Evolutionary conservation across 2,797 vertebrate genomes (phyloP).

Genomic region (Kryptolebias ocellatus): DNA sequence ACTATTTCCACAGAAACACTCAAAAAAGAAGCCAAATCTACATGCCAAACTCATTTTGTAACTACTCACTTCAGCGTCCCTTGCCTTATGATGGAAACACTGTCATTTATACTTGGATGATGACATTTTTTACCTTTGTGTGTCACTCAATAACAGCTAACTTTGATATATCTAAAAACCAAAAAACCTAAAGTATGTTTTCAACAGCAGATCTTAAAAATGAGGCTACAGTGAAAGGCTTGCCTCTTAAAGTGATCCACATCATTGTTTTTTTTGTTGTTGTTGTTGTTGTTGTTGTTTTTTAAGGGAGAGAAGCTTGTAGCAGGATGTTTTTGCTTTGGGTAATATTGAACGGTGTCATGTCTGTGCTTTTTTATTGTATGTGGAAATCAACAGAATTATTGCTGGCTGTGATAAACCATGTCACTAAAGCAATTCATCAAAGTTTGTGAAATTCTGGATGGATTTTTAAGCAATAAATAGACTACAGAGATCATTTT

Average conservation of each 20-base stretch:
- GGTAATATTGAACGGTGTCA: neutral
- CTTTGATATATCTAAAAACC: slow-evolving; percentile 2
- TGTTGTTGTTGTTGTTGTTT: slow-evolving; percentile 11
- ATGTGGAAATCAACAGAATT: neutral
- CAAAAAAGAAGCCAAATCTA: neutral
- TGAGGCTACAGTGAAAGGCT: neutral
- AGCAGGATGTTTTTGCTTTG: slow-evolving; percentile 6
- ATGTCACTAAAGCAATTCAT: too few relatives aligned
- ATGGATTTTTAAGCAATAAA: too few relatives aligned
- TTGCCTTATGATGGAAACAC: neutral
- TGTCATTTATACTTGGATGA: slow-evolving; percentile 1
- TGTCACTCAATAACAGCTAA: neutral
- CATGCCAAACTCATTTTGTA: slow-evolving; percentile 17
- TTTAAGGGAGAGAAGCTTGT: neutral
- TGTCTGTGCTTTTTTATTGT: neutral
- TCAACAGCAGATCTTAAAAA: too few relatives aligned
- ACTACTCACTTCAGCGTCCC: neutral
- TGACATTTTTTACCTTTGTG: neutral
- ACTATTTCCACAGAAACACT: neutral
- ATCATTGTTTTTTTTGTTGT: neutral
- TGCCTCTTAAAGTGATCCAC: too few relatives aligned
- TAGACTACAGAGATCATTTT: too few relatives aligned
- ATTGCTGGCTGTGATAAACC: neutral
- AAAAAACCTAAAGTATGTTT: neutral
- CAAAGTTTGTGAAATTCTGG: too few relatives aligned